phyloP scores from a whole-genome alignment of 2,797 vertebrate genomes.

The Pristis pectinata region DNA sequence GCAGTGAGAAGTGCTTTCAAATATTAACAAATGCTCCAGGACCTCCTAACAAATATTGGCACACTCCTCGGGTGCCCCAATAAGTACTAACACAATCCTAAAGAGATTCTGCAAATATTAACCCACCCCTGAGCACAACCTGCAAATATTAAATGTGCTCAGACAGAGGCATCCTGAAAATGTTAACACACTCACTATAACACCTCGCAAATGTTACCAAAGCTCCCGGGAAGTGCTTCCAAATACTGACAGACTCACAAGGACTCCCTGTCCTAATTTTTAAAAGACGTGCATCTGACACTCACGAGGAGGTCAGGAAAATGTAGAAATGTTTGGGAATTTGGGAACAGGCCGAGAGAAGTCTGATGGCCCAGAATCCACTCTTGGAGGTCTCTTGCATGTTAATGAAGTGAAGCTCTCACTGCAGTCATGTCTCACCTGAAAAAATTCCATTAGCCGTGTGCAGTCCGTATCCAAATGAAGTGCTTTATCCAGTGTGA shows the following conservation, averaged over 20 bases:
- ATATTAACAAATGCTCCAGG: neutral
- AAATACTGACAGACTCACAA: neutral
- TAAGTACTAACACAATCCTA: neutral
- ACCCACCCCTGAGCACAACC: slow-evolving; percentile 2
- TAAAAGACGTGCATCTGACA: too few relatives aligned
- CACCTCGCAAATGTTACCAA: slow-evolving; percentile 23
- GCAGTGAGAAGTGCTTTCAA: neutral
- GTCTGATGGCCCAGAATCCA: neutral
- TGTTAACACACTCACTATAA: slow-evolving; percentile 20
- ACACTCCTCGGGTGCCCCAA: neutral
- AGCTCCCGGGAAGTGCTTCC: neutral
- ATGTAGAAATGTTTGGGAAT: neutral
- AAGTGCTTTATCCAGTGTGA: neutral
- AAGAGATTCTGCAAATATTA: slow-evolving; percentile 22
- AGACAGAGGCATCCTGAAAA: neutral
- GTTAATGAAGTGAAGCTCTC: neutral
- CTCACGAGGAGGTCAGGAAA: neutral
- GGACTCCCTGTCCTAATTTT: neutral
- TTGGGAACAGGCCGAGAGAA: neutral
- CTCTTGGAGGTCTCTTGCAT: neutral
- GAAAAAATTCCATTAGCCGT: neutral
- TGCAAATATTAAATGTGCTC: slow-evolving; percentile 28
- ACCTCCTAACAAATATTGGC: slow-evolving; percentile 3
- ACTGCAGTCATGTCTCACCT: neutral
- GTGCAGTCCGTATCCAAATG: neutral